Base-by-base conservation (phyloP, 2,888 invertebrate species). In the Noctua fimbriata region DNA sequence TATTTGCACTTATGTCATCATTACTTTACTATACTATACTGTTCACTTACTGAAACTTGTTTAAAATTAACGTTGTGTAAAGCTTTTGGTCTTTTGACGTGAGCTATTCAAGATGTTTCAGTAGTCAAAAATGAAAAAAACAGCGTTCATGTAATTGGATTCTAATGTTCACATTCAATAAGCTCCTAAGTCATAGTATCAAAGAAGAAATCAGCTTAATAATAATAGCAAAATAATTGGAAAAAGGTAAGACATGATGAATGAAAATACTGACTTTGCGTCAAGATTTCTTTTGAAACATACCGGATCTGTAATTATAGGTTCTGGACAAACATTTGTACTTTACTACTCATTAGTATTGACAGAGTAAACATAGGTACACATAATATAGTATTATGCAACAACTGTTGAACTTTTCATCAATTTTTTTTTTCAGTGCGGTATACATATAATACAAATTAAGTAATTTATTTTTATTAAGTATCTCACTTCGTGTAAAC, bases 311-410 rank as follows among this genome's bases (percentile, higher is more conserved):
- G 66, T 65, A 5, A 63, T 7, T 63, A 55, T 66, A 32, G 36
- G 32, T 41, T 69, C 63, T 58, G n/a, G 18, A 12, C 71, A 41
- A 82, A 81, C 10, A 81, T 77, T 72, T 44, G 67, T 52, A 49
- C 58, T 49, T 4, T 4, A 49, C 36, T 58, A 58, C 41, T 55
- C 24, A 28, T 14, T n/a, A 79, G 55, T 74, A 32, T 72, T 73
- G 69, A 66, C 70, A 28, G 24, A 70, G 44, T 41, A 81, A 81
- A 83, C 49, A 63, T 9, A 16, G 2, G 12, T n/a, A 1, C 3
- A 16, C 5, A 65, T 41, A 28, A 12, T 63, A 36, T 52, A 44
- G 52, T 3, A 44, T 28, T 49, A 52, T 21, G 16, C 47, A 16
- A 16, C 47, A 47, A 14, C 14, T 47, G n/a, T 44, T 58, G 41